Evolutionary conservation across 2,113 vertebrate species (phyloP).

Genomic region (Podilymbus podiceps): DNA sequence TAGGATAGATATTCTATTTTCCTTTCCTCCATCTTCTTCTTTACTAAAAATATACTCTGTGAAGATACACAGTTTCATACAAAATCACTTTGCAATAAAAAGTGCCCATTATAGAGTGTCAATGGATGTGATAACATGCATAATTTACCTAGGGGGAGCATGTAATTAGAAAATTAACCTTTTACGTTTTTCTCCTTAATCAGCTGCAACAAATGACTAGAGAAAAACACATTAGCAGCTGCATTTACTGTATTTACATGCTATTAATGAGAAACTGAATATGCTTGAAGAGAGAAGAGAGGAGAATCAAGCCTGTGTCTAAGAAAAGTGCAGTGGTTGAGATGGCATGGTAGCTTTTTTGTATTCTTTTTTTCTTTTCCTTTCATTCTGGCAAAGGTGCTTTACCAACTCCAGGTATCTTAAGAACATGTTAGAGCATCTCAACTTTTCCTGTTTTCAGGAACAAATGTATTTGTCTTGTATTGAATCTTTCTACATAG

Average conservation of each 20-base stretch:
- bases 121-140: constrained; percentile 47
- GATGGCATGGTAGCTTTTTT: neutral
- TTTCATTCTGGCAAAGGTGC: neutral
- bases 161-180: constrained; percentile 78
- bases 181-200: constrained; percentile 66
- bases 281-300: neutral
- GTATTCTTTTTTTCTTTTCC: neutral
- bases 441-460: neutral
- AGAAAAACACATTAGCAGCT: constrained; percentile 56
- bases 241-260: constrained; percentile 39
- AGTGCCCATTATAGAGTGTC: constrained; percentile 51
- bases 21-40: neutral
- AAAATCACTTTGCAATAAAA: constrained; percentile 55
- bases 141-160: constrained; percentile 62
- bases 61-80: constrained; percentile 34
- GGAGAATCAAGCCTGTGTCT: neutral
- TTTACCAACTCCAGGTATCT: neutral
- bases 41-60: constrained; percentile 46
- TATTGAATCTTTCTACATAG: neutral
- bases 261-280: constrained; percentile 11
- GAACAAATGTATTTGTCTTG: neutral
- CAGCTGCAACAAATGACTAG: constrained; percentile 52
- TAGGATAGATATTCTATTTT: neutral
- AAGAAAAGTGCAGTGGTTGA: neutral
- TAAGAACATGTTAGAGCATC: neutral